Evolutionary conservation across 2,797 vertebrate genomes (phyloP), one percentile per base, ranked within the genome.

Genomic region (Semotilus atromaculatus): DNA sequence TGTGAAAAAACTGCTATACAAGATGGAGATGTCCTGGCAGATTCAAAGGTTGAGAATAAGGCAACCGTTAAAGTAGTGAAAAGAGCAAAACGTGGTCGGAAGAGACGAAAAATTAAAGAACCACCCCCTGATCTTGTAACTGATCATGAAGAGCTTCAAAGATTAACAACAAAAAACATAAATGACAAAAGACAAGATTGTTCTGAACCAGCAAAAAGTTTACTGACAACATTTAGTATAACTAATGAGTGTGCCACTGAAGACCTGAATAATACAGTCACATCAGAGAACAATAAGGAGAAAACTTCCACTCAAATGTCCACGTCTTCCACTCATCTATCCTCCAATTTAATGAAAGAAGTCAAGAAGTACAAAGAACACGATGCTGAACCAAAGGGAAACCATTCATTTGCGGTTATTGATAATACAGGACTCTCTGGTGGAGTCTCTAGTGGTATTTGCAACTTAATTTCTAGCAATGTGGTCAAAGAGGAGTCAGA

Each of bases 41-140:
- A 70, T 68, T 36, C 36, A 58, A 76, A 45, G 18, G 64, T 29
- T 7, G 51, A 71, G 34, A 72, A 16, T 23, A 81, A 43, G 34
- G 67, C 51, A 26, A 70, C 43, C 26, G 14, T 21, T 81, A 26
- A 60, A 81, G 34, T 81, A 55, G 18, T 60, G 10, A 64, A 55
- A 62, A 7, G 31, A 23, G 29, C 45, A 23, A 87, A 79, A 67
- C 48, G 10, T 78, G 82, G 51, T 40, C 83, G 19, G 45, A 85
- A 72, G 23, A 85, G 72, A 55, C 76, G 6, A 19, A 45, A 18
- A 38, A 34, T 62, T n/a, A 82, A 71, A 70, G 29, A 84, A 38
- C 60, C 7, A 62, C 29, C 0, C 6, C 3, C 1, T 64, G 26
- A 31, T 31, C 60, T 64, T 64, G 60, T 31, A 64, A 64, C 26